A percentile compares a stretch with the other conserved stretches of the same genome.
Conservation (phyloP, 1,140 invertebrate genomes). For the Bilobella aurantiaca region DNA sequence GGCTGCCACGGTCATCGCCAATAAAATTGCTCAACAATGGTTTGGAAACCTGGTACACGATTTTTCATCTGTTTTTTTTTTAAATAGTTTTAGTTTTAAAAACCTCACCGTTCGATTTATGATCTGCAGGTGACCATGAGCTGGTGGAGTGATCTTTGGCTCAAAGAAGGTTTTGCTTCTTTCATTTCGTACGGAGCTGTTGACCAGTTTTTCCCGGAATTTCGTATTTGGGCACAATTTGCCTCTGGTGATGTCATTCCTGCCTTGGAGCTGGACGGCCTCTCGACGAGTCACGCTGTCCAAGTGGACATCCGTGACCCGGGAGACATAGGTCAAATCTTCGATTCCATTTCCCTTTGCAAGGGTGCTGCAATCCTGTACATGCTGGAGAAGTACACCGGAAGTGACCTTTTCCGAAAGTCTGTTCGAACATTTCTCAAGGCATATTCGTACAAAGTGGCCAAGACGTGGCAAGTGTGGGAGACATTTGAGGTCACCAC, state of each 20-base stretch:
- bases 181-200: constrained; percentile 39
- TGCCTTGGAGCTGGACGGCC: constrained; percentile 73
- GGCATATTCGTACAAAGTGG: constrained; percentile 46
- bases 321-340: constrained; percentile 81
- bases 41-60: constrained; percentile 80
- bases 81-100: constrained; percentile 64
- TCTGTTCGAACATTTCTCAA: constrained; percentile 50
- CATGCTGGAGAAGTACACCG: constrained; percentile 91
- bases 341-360: constrained; percentile 88
- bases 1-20: constrained; percentile 72
- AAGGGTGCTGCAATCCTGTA: constrained; percentile 88
- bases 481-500: constrained; percentile 42
- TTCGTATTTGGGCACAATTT: constrained; percentile 45
- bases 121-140: constrained; percentile 50
- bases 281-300: constrained; percentile 82
- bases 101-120: constrained; percentile 67
- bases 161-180: constrained; percentile 45
- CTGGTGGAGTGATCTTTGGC: constrained; percentile 47
- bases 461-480: constrained; percentile 49
- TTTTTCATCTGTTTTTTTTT: constrained; percentile 42
- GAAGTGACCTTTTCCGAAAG: constrained; percentile 54
- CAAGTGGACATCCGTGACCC: constrained; percentile 78
- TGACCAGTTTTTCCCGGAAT: constrained; percentile 48
- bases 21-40: constrained; percentile 81
- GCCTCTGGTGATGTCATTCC: constrained; percentile 62